Evolutionary conservation across 2,113 vertebrate species (phyloP).

Genomic region (Corydoras sp.): DNA sequence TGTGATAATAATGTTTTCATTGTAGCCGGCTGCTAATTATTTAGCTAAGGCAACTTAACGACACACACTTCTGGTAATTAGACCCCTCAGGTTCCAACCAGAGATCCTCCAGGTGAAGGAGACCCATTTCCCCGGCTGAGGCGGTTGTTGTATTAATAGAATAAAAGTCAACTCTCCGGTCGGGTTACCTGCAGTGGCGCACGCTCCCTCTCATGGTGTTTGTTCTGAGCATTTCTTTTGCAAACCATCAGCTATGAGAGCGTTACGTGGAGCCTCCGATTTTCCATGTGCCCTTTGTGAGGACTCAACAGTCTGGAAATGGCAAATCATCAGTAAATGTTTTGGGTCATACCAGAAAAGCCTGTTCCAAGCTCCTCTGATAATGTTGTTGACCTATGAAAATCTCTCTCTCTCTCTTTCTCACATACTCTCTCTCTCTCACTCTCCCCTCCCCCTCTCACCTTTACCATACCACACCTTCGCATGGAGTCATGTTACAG

Average conservation of each 20-base stretch:
- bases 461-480: slow-evolving; percentile 31
- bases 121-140: too few relatives aligned
- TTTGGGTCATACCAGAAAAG: slow-evolving; percentile 37
- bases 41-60: not conserved
- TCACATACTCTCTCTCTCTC: slow-evolving; percentile 3
- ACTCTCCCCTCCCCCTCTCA: slow-evolving; percentile 22
- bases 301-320: slow-evolving; percentile 19
- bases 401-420: slow-evolving; percentile 21
- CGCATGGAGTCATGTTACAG: slow-evolving; percentile 37
- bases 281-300: not conserved
- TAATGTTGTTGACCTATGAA: slow-evolving; percentile 31
- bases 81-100: not conserved
- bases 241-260: not conserved
- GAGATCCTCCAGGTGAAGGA: too few relatives aligned
- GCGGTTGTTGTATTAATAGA: too few relatives aligned
- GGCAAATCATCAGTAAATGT: slow-evolving; percentile 12
- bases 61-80: not conserved
- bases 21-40: not conserved
- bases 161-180: too few relatives aligned
- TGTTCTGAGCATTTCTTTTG: too few relatives aligned
- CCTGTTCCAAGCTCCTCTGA: slow-evolving; percentile 24
- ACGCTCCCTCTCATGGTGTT: too few relatives aligned
- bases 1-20: not conserved
- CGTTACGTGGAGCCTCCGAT: not conserved
- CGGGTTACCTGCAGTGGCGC: too few relatives aligned